Conservation (phyloP, 2,797 vertebrate genomes). For the Oreochromis grahami region DNA sequence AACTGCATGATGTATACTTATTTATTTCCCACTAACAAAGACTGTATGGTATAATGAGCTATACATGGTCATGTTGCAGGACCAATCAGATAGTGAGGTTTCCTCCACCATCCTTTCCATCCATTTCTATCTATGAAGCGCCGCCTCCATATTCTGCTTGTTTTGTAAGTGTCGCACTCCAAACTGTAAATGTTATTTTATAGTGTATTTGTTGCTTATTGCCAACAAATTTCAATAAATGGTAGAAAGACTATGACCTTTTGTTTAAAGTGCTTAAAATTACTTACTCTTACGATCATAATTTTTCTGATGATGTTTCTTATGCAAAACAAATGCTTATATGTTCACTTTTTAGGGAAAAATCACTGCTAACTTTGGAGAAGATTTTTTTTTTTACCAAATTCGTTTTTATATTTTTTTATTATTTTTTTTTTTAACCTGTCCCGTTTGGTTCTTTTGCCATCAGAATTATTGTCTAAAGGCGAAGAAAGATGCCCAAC, state of each 20-base stretch:
- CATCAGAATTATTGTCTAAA: too few relatives aligned
- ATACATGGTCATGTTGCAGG: neutral
- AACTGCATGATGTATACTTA: neutral
- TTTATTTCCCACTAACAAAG: neutral
- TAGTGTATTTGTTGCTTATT: neutral
- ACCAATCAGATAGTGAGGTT: constrained; percentile 10
- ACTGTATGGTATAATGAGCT: neutral
- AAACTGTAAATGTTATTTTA: constrained; percentile 1
- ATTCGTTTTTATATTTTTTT: too few relatives aligned
- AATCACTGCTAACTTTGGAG: neutral
- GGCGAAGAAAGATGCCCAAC: too few relatives aligned
- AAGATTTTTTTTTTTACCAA: neutral
- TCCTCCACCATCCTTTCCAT: neutral
- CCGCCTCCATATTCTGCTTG: neutral
- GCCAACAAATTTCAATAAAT: neutral
- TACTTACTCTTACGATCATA: neutral
- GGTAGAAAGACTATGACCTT: neutral
- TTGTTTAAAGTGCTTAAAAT: neutral
- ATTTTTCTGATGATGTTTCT: neutral
- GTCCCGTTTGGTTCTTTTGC: too few relatives aligned
- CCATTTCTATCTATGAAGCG: neutral
- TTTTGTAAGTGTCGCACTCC: neutral
- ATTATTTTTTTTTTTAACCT: too few relatives aligned
- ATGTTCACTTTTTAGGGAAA: neutral
- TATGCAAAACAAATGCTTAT: neutral